Percentiles rank a stretch among this genome's conserved stretches.
Evolutionary conservation across 2,888 invertebrate species (phyloP).

Genomic region (Apamea crenata): DNA sequence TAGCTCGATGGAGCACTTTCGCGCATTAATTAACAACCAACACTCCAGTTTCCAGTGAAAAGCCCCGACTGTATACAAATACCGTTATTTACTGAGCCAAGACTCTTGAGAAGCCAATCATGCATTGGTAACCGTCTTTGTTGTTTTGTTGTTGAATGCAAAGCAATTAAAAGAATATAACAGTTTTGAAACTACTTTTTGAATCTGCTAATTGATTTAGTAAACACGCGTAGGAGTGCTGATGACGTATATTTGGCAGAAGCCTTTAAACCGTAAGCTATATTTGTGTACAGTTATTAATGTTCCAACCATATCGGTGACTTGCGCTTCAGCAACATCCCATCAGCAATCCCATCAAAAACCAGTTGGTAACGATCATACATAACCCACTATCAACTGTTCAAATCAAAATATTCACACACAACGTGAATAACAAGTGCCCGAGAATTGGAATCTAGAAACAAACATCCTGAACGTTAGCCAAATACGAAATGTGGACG

Average conservation of each 20-base stretch:
- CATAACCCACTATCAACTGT: constrained; percentile 4
- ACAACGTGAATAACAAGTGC: constrained; percentile 35
- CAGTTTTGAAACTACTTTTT: neutral
- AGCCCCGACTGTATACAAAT: neutral
- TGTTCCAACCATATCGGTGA: constrained; percentile 3
- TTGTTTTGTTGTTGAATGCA: neutral
- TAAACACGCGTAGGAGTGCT: neutral
- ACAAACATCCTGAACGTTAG: constrained; percentile 70
- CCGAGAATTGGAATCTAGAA: constrained; percentile 59
- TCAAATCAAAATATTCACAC: constrained; percentile 39
- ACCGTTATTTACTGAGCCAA: constrained; percentile 3
- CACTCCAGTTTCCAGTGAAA: constrained; percentile 26
- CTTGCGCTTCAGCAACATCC: neutral
- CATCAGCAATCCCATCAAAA: neutral
- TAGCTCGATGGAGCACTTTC: constrained; percentile 38
- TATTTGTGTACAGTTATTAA: constrained; percentile 28
- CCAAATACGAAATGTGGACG: constrained; percentile 71
- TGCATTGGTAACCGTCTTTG: neutral
- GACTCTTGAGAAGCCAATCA: constrained; percentile 11
- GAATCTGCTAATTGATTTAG: constrained; percentile 15
- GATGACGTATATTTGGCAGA: constrained; percentile 28
- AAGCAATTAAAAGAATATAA: neutral
- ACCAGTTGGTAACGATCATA: constrained; percentile 6
- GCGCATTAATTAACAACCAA: constrained; percentile 25
- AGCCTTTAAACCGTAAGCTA: constrained; percentile 21